These are phyloP conservation scores for Darevskia nairensis DNA, from an alignment of 2,797 vertebrate species.

Conservation along the genomic window DNA sequence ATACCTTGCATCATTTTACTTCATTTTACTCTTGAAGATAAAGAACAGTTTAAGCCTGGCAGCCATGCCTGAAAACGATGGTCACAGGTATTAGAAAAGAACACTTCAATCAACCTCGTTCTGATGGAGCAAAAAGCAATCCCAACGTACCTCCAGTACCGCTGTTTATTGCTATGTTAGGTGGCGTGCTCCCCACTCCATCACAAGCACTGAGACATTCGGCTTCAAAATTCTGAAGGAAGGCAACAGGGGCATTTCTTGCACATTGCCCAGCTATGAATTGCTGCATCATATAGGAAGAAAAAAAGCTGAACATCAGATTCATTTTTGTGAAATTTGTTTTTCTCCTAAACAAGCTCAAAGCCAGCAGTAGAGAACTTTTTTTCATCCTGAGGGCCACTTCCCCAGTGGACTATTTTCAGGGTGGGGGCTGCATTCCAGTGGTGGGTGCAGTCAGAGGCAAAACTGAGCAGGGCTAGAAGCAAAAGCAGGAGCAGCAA, in stretches of 20 bases:
- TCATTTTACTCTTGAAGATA: background rate
- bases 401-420: no score
- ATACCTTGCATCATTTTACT: background rate
- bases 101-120: background rate
- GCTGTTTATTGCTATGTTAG: slow-evolving; percentile 33
- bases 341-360: background rate
- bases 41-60: background rate
- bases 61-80: background rate
- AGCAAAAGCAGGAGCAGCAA: background rate
- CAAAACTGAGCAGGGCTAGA: background rate
- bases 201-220: slow-evolving; percentile 75
- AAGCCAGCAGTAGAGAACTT: background rate
- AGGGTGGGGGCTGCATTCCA: background rate
- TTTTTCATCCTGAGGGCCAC: no score
- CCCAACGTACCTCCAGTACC: slow-evolving; percentile 70
- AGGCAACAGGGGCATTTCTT: slow-evolving; percentile 84
- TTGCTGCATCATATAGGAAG: slow-evolving; percentile 65
- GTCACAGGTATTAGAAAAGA: background rate
- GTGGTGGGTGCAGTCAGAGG: background rate
- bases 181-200: slow-evolving; percentile 8
- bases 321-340: background rate
- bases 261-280: slow-evolving; percentile 85
- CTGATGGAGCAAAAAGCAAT: rapidly evolving
- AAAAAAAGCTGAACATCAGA: background rate
- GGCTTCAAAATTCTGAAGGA: slow-evolving; percentile 82